Conservation (phyloP, 2,797 vertebrate genomes). For the Acanthis flammea region DNA sequence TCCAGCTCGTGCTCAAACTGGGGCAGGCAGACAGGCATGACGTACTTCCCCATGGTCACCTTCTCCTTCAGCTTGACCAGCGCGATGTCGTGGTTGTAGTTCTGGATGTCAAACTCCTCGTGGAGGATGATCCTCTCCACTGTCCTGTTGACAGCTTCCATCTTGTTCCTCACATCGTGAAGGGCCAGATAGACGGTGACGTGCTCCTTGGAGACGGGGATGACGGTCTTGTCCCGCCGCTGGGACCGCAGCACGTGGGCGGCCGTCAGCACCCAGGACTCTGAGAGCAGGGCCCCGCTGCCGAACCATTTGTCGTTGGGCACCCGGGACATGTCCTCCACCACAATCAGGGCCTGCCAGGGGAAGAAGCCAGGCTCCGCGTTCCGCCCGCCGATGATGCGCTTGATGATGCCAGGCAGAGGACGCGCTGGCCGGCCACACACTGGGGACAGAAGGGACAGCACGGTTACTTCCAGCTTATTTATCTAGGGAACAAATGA, state of each 20-base stretch:
- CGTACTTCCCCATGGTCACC: conserved; percentile 74
- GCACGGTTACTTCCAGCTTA: neutral
- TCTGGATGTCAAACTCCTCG: conserved; percentile 87
- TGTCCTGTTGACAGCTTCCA: conserved; percentile 74
- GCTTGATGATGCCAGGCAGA: conserved; percentile 84
- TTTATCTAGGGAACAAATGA: neutral
- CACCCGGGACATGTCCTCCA: conserved; percentile 89
- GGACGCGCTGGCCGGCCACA: conserved; percentile 82
- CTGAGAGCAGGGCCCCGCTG: conserved; percentile 89
- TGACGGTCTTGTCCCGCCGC: conserved; percentile 85
- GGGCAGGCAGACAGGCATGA: conserved; percentile 89
- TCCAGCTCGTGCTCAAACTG: conserved; percentile 68
- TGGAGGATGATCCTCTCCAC: conserved; percentile 87
- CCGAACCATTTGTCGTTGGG: conserved; percentile 92
- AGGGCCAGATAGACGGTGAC: conserved; percentile 88
- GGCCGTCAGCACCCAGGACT: conserved; percentile 90
- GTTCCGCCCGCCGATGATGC: conserved; percentile 88
- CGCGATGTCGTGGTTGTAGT: conserved; percentile 94
- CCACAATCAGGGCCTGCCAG: conserved; percentile 92
- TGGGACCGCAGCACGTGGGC: conserved; percentile 91
- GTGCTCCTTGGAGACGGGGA: conserved; percentile 83
- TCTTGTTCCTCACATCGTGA: conserved; percentile 79
- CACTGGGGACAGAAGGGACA: conserved; percentile 71
- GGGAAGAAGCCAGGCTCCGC: conserved; percentile 89
- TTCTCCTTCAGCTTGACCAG: conserved; percentile 84